Evolutionary conservation across 2,113 vertebrate genomes (phyloP), one percentile per base, ranked within the genome.

Genomic region (Leptodactylus fuscus): DNA sequence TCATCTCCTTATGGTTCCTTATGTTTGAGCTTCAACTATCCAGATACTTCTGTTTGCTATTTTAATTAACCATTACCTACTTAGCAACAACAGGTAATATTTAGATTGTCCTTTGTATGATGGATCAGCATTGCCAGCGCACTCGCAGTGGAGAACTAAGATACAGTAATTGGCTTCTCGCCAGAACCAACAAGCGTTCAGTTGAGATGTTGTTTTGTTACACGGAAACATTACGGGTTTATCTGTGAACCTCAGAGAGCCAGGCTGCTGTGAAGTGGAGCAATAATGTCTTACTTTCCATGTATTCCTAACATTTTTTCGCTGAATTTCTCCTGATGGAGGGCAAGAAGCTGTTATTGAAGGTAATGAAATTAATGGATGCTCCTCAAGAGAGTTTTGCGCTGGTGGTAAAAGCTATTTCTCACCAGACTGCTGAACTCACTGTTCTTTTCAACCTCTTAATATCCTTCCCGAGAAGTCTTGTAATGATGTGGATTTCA

Each of bases 381-480:
- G n/a, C 44, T 75, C 44, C 71, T 75, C 44, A 16, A 18, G 71
- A 75, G 38, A 38, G 71, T 29, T 75, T 75, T 48, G 22, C 29
- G 71, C 71, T 24, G 22, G 71, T 75, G 71, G 70, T 49, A 75
- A 75, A 75, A 75, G 71, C 38, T 75, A 46, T 75, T 75, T 69
- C 65, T 69, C 34, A 69, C 65, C 34, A 38, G 8, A 8, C 65
- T 22, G 65, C 65, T 75, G 71, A 75, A 75, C 71, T 46, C 44
- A 24, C 44, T 75, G 71, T 75, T 75, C 71, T 49, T 24, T 75
- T 29, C 71, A 75, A 13, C 22, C 71, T 48, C 38, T 29, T 48
- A 49, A 49, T 75, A 49, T 49, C 71, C 44, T 27, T 15, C 71
- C 1, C 8, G 15, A 75, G 44, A 48, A 29, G 13, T 75, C 36